phyloP scores from a whole-genome alignment of 2,113 vertebrate genomes.

The Menura novaehollandiae region DNA sequence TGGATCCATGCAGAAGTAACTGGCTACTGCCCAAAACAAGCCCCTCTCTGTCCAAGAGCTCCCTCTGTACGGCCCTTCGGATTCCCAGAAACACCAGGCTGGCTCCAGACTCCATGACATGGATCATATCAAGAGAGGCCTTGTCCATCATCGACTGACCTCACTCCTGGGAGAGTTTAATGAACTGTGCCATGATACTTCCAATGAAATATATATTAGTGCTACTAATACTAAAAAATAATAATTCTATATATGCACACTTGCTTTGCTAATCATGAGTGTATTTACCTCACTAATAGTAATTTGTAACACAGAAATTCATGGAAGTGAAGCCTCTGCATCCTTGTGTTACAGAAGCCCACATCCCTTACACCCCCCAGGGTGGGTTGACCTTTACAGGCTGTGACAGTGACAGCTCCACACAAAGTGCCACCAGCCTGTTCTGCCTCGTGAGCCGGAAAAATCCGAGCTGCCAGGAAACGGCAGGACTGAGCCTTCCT shows the following conservation, averaged over 20 bases:
- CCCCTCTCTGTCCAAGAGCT: background rate
- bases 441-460: background rate
- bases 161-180: background rate
- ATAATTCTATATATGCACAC: accelerated
- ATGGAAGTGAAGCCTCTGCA: background rate
- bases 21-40: background rate
- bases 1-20: accelerated
- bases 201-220: background rate
- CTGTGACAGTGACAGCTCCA: background rate
- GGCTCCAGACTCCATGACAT: accelerated
- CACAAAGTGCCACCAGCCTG: background rate
- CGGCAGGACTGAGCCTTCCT: accelerated
- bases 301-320: background rate
- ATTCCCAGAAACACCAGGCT: background rate
- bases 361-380: accelerated
- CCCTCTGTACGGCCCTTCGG: accelerated
- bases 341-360: background rate
- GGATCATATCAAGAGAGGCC: background rate
- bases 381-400: accelerated
- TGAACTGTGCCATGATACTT: accelerated
- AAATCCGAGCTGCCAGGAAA: background rate
- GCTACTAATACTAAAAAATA: background rate
- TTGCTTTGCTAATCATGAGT: background rate
- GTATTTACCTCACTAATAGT: background rate
- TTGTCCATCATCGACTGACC: accelerated